Evolutionary conservation across 2,888 invertebrate genomes (phyloP).

Genomic region (Thelaira solivaga): DNA sequence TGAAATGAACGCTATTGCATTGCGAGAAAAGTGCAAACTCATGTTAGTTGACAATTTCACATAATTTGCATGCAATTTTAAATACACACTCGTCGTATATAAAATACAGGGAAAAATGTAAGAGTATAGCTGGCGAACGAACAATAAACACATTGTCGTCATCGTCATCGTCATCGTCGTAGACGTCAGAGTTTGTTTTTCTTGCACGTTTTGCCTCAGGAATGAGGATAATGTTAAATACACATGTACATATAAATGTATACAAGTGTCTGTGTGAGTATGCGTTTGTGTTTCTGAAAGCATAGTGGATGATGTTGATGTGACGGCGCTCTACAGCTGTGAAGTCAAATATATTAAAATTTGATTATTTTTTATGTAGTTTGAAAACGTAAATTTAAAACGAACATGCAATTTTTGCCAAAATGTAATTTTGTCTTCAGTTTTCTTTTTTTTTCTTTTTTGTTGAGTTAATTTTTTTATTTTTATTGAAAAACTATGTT

Average conservation of each 20-base stretch:
- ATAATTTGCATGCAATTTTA: constrained; percentile 66
- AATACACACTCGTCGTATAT: constrained; percentile 31
- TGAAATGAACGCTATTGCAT: constrained; percentile 69
- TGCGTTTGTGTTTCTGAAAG: background rate
- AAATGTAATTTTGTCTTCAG: constrained; percentile 47
- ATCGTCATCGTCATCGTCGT: constrained; percentile 8
- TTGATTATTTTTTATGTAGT: constrained; percentile 59
- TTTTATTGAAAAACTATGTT: constrained; percentile 63
- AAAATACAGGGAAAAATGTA: constrained; percentile 13
- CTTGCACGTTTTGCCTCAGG: constrained; percentile 26
- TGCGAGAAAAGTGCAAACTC: constrained; percentile 75
- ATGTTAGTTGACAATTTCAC: constrained; percentile 76
- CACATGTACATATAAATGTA: background rate
- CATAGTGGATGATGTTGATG: constrained; percentile 7
- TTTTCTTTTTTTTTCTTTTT: background rate
- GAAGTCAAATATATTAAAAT: constrained; percentile 60
- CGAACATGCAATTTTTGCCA: constrained; percentile 57
- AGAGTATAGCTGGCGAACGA: constrained; percentile 27
- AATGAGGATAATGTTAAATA: constrained; percentile 41
- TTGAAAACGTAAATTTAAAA: constrained; percentile 58
- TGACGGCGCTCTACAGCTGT: constrained; percentile 38
- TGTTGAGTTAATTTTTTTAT: constrained; percentile 5
- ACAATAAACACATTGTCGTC: constrained; percentile 39
- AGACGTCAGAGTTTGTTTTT: constrained; percentile 7
- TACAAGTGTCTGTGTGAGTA: background rate